phyloP scores from a whole-genome alignment of 1,140 invertebrate species.

The Antheraea mylitta region DNA sequence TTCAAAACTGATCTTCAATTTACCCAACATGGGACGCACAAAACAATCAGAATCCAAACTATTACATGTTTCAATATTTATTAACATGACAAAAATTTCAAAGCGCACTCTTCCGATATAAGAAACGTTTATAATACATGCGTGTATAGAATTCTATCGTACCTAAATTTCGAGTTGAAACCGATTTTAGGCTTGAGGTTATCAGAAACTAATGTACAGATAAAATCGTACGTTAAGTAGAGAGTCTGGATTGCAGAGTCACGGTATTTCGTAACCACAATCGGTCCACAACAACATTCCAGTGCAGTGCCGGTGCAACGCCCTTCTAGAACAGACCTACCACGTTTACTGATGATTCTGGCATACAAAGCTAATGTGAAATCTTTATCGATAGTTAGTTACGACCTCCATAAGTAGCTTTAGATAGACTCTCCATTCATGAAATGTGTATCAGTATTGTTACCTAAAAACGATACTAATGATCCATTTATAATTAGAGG shows the following conservation, averaged over 20 bases:
- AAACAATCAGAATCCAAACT: too few relatives aligned
- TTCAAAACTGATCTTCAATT: too few relatives aligned
- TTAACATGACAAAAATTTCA: too few relatives aligned
- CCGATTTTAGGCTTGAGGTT: too few relatives aligned
- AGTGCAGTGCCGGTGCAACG: slow-evolving; percentile 61
- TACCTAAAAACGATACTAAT: not conserved
- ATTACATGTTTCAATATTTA: too few relatives aligned
- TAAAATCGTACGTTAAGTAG: slow-evolving; percentile 17
- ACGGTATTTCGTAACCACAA: slow-evolving; percentile 70
- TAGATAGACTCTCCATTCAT: not conserved
- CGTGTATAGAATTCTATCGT: too few relatives aligned
- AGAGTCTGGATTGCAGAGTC: slow-evolving; percentile 55
- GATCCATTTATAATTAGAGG: too few relatives aligned
- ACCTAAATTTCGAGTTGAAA: too few relatives aligned
- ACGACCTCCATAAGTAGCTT: not conserved
- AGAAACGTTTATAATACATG: too few relatives aligned
- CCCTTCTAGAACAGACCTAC: slow-evolving; percentile 59
- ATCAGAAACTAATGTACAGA: not conserved
- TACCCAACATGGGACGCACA: too few relatives aligned
- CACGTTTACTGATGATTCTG: slow-evolving; percentile 52
- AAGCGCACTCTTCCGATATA: too few relatives aligned
- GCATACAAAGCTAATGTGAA: slow-evolving; percentile 7
- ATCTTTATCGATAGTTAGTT: not conserved
- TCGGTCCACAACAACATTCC: slow-evolving; percentile 58
- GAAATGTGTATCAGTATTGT: not conserved